Evolutionary conservation across 1,140 invertebrate genomes (phyloP), one percentile per base, ranked within the genome.

Genomic region (Cydia splendana): DNA sequence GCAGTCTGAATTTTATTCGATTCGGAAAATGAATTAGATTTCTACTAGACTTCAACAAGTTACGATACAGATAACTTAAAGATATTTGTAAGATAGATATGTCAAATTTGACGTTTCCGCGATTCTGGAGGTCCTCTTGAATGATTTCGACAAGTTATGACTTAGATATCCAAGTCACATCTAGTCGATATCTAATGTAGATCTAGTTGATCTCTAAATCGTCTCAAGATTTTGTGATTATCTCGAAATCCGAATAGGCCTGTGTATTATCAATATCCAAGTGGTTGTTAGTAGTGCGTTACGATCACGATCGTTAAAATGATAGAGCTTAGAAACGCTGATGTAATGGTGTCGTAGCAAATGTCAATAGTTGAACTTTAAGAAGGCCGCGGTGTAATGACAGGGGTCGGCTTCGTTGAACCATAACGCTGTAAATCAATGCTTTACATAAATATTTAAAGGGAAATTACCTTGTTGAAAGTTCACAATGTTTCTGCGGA

Each of bases 321-420:
- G 77, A 78, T 81, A 81, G 74, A 82, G 76, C 75, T 79, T 81
- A 76, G 76, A 84, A 82, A 81, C 79, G 81, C 82, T 76, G 45
- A 74, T 62, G 80, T 84, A 86, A 88, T 84, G 85, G 83, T 85
- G 82, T 84, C 79, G 76, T 83, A 57, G 77, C 69, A 85, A 89
- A 89, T 89, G 87, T 85, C 88, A 88, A 83, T 83, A 78, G 82
- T 84, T 89, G 88, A 89, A 88, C 88, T 89, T 89, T 87, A 78
- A 80, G 81, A 80, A 82, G 82, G 81, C 76, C 80, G 76, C 74
- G 20, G 77, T 77, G 80, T 82, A 76, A 84, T 82, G 83, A 83
- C 81, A 78, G 82, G 81, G 83, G 82, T 84, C 82, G 79, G 69
- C 80, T 74, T 65, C 80, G 79, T 80, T 86, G 87, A 87, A 84